Conservation (phyloP, 2,888 invertebrate species). For the Drosophila glabriapex region DNA sequence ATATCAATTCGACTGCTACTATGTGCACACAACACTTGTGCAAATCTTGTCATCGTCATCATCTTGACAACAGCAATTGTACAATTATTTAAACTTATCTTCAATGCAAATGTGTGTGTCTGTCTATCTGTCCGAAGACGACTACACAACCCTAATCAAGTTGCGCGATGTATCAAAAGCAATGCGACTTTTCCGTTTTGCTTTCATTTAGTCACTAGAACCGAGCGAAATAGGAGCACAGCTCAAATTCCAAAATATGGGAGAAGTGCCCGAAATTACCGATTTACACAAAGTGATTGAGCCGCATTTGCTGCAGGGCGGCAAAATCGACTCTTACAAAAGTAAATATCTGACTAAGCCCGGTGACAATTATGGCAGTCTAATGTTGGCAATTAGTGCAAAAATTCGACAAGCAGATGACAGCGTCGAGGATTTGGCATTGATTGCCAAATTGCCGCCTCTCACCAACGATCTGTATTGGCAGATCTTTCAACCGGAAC, state of each 20-base stretch:
- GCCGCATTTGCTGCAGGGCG: slow-evolving; percentile 73
- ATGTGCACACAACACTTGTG: slow-evolving; percentile 54
- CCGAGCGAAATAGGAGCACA: slow-evolving; percentile 17
- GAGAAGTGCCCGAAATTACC: slow-evolving; percentile 76
- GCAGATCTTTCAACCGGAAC: slow-evolving; percentile 86
- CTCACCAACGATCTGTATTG: slow-evolving; percentile 86
- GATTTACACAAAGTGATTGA: slow-evolving; percentile 78
- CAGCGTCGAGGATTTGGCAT: slow-evolving; percentile 82
- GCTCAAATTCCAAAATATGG: slow-evolving; percentile 49
- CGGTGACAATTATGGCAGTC: slow-evolving; percentile 89
- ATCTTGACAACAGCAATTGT: slow-evolving; percentile 7
- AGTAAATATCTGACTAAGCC: slow-evolving; percentile 86
- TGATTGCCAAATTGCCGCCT: slow-evolving; percentile 88
- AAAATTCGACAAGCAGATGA: slow-evolving; percentile 77
- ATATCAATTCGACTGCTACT: slow-evolving; percentile 37
- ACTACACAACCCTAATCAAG: slow-evolving; percentile 14
- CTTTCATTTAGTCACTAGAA: slow-evolving; percentile 31
- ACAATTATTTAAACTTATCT: slow-evolving; percentile 37
- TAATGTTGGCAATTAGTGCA: slow-evolving; percentile 86
- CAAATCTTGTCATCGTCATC: slow-evolving; percentile 36
- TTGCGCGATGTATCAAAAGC: slow-evolving; percentile 44
- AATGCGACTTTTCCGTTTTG: background rate
- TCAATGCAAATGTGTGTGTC: slow-evolving; percentile 2
- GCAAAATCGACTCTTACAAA: slow-evolving; percentile 83
- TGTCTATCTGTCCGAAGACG: background rate